A percentile compares a stretch with the other conserved stretches of the same genome.
Conservation (phyloP, 2,113 vertebrate species). For the Coptodon bakossiorum region DNA sequence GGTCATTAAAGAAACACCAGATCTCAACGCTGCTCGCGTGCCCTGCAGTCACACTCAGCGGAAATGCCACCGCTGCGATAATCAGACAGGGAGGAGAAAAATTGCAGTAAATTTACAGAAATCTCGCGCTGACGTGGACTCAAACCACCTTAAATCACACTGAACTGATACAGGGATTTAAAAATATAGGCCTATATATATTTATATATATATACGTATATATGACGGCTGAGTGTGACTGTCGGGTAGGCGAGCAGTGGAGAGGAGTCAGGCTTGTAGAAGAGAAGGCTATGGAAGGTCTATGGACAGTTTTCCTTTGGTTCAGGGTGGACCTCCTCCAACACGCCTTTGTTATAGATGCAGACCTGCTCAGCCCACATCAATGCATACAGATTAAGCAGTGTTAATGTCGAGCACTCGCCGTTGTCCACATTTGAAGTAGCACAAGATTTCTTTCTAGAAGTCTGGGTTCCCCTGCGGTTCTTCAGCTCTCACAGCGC, state of each 20-base stretch:
- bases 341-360: constrained; percentile 34
- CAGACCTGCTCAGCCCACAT: constrained; percentile 38
- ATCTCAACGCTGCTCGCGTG: constrained; percentile 33
- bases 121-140: not conserved
- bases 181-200: not conserved
- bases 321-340: constrained; percentile 26
- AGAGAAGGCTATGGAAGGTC: constrained; percentile 64
- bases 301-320: constrained; percentile 70
- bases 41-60: constrained; percentile 40
- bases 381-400: constrained; percentile 50
- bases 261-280: constrained; percentile 40
- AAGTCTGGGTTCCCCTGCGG: constrained; percentile 13
- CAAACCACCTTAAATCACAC: not conserved
- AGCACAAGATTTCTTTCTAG: constrained; percentile 21
- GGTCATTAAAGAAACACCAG: constrained; percentile 77
- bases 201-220: not conserved
- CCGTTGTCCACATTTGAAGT: constrained; percentile 23
- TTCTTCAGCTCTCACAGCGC: constrained; percentile 2
- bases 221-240: constrained; percentile 11
- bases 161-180: not conserved
- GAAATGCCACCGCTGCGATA: constrained; percentile 15
- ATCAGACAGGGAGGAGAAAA: not conserved
- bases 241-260: constrained; percentile 22
- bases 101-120: not conserved
- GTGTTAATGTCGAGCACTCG: constrained; percentile 29